Percentiles rank a stretch among this genome's conserved stretches.
phyloP scores from a whole-genome alignment of 2,888 invertebrate genomes.

The Caenorhabditis sulstoni region DNA sequence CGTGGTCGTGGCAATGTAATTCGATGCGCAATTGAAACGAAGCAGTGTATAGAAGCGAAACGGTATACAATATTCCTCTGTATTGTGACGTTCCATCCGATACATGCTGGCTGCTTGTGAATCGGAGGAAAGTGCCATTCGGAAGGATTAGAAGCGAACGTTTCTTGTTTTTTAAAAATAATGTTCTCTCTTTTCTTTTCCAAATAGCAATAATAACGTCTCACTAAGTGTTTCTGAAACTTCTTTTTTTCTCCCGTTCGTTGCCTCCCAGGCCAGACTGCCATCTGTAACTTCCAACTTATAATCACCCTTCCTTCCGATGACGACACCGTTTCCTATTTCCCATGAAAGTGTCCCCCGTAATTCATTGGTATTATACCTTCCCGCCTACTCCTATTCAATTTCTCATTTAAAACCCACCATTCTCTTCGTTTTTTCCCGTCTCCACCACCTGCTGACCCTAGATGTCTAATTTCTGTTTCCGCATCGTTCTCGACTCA shows the following conservation, averaged over 20 bases:
- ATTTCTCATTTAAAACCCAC: slow-evolving; percentile 10
- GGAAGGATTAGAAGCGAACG: not conserved
- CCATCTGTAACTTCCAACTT: no score
- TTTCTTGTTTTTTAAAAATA: no score
- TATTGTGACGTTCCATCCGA: slow-evolving; percentile 41
- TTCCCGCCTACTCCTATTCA: not conserved
- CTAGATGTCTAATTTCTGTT: slow-evolving; percentile 15
- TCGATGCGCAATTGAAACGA: slow-evolving; percentile 53
- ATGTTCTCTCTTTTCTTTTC: not conserved
- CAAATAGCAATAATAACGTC: not conserved
- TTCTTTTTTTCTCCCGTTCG: no score
- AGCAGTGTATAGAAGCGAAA: slow-evolving; percentile 44
- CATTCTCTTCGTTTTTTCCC: slow-evolving; percentile 6
- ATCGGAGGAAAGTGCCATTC: slow-evolving; percentile 9
- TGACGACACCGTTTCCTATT: not conserved
- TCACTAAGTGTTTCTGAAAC: not conserved
- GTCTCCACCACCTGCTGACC: slow-evolving; percentile 15
- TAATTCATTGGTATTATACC: no score
- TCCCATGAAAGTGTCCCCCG: slow-evolving; percentile 1
- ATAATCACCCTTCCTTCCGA: no score
- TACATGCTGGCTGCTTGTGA: slow-evolving; percentile 13
- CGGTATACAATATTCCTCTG: slow-evolving; percentile 55
- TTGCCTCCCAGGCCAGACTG: not conserved
- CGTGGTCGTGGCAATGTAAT: slow-evolving; percentile 36
- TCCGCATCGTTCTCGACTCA: slow-evolving; percentile 37